Base-by-base conservation (phyloP, 1,140 invertebrate species). In the Eriosoma lanigerum region DNA sequence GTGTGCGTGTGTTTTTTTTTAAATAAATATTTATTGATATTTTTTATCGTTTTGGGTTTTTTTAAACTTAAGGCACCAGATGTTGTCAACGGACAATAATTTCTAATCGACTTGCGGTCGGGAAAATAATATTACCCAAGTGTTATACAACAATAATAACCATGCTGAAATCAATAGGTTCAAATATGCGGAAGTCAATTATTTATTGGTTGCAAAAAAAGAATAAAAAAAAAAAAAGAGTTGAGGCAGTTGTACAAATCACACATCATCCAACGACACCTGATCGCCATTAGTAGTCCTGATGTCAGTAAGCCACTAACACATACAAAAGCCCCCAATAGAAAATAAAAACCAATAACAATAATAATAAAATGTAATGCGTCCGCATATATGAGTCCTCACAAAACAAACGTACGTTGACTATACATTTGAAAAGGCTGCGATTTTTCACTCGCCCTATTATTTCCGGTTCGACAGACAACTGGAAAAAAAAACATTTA, bases 181-280 rank as follows among this genome's bases (percentile, higher is more conserved):
- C 70, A 73, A 73, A 73, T 73, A 73, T 73, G 73, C 73, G 73
- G 73, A 76, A 76, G 73, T 58, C 73, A 58, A 76, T 76, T 76
- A 76, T 58, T 76, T 73, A 73, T 73, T 52, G 70, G 66, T 8
- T 68, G 38, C 38, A 15, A 48, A 48, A 8, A 48, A 4, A 48
- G 13, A 13, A 48, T 8, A 48, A 13, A 62, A 29, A 21, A 38
- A 32, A 70, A 46, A 38, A 76, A 76, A 76, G 54, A 76, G 73
- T 76, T 32, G 29, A 76, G 13, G 73, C 52, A 4, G n/a, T 58
- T 26, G 54, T 38, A 58, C 19, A 21, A 73, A 54, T 38, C 52
- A 73, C 70, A 73, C 26, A 32, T 72, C 48, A 52, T 52, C 29
- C 52, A 15, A n/a, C 32, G 54, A 76, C 73, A 76, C 73, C 73